Conservation (phyloP, 2,113 vertebrate species). For the Pseudolaguvia tuberculata region DNA sequence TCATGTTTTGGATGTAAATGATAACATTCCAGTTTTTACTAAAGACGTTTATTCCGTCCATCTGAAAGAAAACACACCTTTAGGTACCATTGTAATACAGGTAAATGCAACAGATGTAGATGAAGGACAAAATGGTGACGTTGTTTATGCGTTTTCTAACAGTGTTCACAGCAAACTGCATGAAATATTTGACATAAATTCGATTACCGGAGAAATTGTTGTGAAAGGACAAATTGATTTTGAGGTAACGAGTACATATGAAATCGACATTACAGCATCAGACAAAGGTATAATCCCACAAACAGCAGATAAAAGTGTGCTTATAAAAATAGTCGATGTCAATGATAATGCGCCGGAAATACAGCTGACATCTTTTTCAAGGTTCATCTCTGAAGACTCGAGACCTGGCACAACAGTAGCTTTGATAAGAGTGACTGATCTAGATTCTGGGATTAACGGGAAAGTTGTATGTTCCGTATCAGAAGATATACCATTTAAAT, state of each 20-base stretch:
- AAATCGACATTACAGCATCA: constrained; percentile 53
- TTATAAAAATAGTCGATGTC: constrained; percentile 51
- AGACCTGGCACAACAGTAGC: constrained; percentile 49
- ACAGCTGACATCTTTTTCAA: constrained; percentile 75
- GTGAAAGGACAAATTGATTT: constrained; percentile 48
- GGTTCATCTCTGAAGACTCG: constrained; percentile 59
- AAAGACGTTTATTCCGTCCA: constrained; percentile 40
- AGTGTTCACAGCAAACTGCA: constrained; percentile 33
- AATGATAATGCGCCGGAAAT: constrained; percentile 75
- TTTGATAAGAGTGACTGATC: constrained; percentile 50
- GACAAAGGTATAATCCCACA: constrained; percentile 46
- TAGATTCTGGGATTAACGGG: constrained; percentile 51
- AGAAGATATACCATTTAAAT: constrained; percentile 49
- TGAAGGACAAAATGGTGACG: constrained; percentile 48
- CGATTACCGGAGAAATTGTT: constrained; percentile 44
- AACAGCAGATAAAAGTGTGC: constrained; percentile 46
- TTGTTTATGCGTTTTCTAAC: constrained; percentile 51
- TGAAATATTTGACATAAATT: constrained; percentile 45
- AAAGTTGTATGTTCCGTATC: constrained; percentile 62
- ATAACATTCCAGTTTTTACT: constrained; percentile 52
- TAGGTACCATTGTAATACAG: constrained; percentile 42
- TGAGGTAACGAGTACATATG: constrained; percentile 44
- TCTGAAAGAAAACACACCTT: constrained; percentile 45
- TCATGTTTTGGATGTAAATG: constrained; percentile 54
- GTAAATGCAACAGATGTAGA: constrained; percentile 55